Conservation (phyloP, 2,797 vertebrate genomes). For the Sebastes diploproa region DNA sequence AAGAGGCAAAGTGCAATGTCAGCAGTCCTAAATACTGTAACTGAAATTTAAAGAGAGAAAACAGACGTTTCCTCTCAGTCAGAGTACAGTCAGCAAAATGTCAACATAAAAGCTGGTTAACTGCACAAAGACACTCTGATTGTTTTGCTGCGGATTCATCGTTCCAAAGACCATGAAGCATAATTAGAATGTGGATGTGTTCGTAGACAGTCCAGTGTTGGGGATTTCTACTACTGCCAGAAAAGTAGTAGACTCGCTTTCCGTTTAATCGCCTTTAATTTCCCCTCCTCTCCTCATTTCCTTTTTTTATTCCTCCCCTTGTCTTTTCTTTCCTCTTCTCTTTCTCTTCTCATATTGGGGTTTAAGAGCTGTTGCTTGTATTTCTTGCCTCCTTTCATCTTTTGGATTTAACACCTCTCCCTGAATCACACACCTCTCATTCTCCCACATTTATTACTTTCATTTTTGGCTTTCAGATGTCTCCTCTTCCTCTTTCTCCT, state of each 20-base stretch:
- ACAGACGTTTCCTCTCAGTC: not conserved
- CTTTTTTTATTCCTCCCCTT: not conserved
- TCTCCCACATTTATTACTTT: not conserved
- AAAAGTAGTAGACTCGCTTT: not conserved
- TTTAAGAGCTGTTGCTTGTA: not conserved
- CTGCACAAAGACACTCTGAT: not conserved
- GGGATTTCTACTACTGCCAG: not conserved
- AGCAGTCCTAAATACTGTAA: not conserved
- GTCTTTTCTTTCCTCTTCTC: not conserved
- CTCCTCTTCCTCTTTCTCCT: too few species aligned
- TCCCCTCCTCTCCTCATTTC: not conserved
- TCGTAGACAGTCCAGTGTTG: not conserved
- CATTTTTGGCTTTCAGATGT: not conserved
- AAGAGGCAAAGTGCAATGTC: not conserved
- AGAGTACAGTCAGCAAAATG: conserved; percentile 4
- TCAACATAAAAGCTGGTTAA: not conserved
- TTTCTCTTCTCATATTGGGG: not conserved
- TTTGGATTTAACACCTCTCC: not conserved
- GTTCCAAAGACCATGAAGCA: not conserved
- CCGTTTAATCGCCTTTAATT: not conserved
- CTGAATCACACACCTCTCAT: not conserved
- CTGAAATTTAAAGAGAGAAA: not conserved
- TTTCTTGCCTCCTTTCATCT: conserved; percentile 6
- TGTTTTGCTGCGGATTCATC: not conserved
- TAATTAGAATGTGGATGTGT: not conserved